Evolutionary conservation across 2,797 vertebrate genomes (phyloP), one percentile per base, ranked within the genome.

Genomic region (Pseudomugil tenellus): DNA sequence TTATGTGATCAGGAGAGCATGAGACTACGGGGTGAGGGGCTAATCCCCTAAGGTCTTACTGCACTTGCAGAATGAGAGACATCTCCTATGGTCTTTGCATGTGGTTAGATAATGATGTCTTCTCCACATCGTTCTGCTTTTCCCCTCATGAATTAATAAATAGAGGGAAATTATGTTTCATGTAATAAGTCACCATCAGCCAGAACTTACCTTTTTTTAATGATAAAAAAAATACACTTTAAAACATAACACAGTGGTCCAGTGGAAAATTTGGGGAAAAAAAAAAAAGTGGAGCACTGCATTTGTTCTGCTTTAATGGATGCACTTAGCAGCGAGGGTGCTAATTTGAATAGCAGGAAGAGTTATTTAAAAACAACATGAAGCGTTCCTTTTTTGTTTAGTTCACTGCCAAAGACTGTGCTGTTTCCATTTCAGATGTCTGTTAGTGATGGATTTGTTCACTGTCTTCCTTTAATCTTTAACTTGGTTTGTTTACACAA

Each of bases 1-100:
- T 77, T 83, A 71, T 90, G 85, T 90, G 84, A 89, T 89, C 83
- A 70, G 61, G 53, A 81, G 77, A 60, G 79, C 77, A 70, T 84
- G 81, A 86, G 83, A 75, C 72, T 75, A 64, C 62, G 80, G 80
- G 72, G 81, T 82, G 29, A 29, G 81, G 76, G 74, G 58, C n/a
- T 84, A 85, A 88, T 87, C 78, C 84, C 74, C 76, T 29, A 53
- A 80, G 77, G 83, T 84, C 63, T 80, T 68, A 84, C 81, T 82
- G 77, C 82, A 72, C 80, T 84, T 58, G 64, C 73, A 86, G 83
- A 87, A 87, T 55, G 25, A 54, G 53, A 81, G 63, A 61, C 72
- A 41, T 82, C 74, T 69, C 71, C 63, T 51, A 58, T 70, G 62
- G 71, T 81, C 66, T 83, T 72, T 77, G 76, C 80, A 77, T 64